Conservation (phyloP, 2,797 vertebrate genomes). For the Halcyon leucocephala region DNA sequence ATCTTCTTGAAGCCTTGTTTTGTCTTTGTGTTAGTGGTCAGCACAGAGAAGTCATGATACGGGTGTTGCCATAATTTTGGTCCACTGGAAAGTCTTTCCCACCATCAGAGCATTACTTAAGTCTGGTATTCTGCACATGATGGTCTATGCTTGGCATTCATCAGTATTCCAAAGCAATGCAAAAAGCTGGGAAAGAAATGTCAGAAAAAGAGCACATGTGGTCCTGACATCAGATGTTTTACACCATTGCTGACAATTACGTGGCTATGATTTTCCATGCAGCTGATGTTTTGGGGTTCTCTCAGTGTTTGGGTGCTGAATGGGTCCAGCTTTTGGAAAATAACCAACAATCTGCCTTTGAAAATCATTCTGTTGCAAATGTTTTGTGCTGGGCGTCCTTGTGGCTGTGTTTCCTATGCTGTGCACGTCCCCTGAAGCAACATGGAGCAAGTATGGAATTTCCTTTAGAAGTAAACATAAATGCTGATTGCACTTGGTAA, state of each 20-base stretch:
- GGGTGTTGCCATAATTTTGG: not conserved
- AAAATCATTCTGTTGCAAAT: not conserved
- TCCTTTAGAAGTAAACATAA: conserved; percentile 13
- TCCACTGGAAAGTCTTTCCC: not conserved
- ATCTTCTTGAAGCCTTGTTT: not conserved
- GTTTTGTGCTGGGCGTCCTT: not conserved
- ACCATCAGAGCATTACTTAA: not conserved
- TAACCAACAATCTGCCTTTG: not conserved
- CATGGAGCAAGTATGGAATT: not conserved
- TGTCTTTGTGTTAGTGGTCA: not conserved
- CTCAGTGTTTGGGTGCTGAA: not conserved
- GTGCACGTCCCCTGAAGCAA: not conserved
- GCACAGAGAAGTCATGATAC: not conserved
- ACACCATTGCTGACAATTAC: not conserved
- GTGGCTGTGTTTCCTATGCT: not conserved
- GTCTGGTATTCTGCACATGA: not conserved
- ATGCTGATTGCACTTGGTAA: not conserved
- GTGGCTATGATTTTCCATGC: not conserved
- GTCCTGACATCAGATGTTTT: not conserved
- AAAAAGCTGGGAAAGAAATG: not conserved
- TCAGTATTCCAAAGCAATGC: not conserved
- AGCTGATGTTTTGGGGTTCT: not conserved
- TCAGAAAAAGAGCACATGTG: not conserved
- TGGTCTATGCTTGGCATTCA: not conserved
- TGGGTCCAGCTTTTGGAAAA: not conserved